These are phyloP conservation scores for Nannoperca australis DNA, from an alignment of 2,797 vertebrate genomes.

Conservation along the genomic window DNA sequence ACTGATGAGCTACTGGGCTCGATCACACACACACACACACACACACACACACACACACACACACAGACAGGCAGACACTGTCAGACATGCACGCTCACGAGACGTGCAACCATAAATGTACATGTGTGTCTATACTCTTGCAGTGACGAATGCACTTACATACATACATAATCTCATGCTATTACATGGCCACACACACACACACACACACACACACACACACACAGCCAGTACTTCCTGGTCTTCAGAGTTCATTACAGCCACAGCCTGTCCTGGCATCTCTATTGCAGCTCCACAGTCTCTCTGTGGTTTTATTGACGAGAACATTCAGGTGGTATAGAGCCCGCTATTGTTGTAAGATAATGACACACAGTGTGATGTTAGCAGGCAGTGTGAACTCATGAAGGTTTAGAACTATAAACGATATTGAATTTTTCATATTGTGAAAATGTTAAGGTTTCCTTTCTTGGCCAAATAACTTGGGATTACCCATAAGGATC, in stretches of 20 bases:
- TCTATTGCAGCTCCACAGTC: slow-evolving; percentile 53
- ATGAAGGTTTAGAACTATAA: slow-evolving; percentile 60
- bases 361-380: slow-evolving; percentile 72
- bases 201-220: slow-evolving; percentile 29
- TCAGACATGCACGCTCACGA: slow-evolving; percentile 32
- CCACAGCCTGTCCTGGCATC: slow-evolving; percentile 60
- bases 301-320: slow-evolving; percentile 74
- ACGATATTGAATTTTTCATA: slow-evolving; percentile 71
- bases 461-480: slow-evolving; percentile 53
- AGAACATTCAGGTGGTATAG: slow-evolving; percentile 66
- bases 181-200: slow-evolving; percentile 11
- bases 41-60: slow-evolving; percentile 23
- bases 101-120: slow-evolving; percentile 31
- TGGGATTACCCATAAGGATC: slow-evolving; percentile 16
- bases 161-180: slow-evolving; percentile 15
- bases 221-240: slow-evolving; percentile 36
- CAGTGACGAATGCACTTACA: slow-evolving; percentile 26
- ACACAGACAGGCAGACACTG: slow-evolving; percentile 22
- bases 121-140: slow-evolving; percentile 50
- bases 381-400: slow-evolving; percentile 56
- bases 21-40: slow-evolving; percentile 57
- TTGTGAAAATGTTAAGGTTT: slow-evolving; percentile 71
- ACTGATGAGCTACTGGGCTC: slow-evolving; percentile 97
- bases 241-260: slow-evolving; percentile 76
- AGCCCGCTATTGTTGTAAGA: slow-evolving; percentile 65